Conservation (phyloP, 64 coral and sea anemone genomes). For the Astreopora myriophthalma region DNA sequence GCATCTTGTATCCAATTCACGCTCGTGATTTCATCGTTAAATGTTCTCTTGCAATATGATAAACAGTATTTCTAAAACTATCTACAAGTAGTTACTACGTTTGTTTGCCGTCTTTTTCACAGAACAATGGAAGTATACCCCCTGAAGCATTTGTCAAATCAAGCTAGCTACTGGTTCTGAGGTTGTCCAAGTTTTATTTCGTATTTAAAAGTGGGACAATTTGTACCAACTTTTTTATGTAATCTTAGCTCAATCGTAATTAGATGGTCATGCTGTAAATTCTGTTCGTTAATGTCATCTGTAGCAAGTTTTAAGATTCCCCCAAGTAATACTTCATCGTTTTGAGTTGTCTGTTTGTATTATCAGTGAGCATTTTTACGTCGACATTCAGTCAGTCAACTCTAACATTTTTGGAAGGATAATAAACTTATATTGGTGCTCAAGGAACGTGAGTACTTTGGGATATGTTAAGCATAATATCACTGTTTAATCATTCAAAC, state of each 20-base stretch:
- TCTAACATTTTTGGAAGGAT: too few relatives aligned
- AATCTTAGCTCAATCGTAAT: neutral
- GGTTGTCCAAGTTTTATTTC: neutral
- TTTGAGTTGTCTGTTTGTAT: too few relatives aligned
- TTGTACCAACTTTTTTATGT: neutral
- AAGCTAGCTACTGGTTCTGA: neutral
- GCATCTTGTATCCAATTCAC: too few relatives aligned
- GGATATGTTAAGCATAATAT: too few relatives aligned
- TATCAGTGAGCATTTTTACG: too few relatives aligned
- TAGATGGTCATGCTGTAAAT: neutral
- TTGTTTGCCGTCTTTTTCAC: neutral
- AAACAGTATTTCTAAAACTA: neutral
- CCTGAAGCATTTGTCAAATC: conserved; percentile 13
- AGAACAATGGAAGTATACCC: conserved; percentile 9
- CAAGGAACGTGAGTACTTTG: too few relatives aligned
- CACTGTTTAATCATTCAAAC: too few relatives aligned
- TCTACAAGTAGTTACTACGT: neutral
- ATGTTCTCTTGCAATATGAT: neutral
- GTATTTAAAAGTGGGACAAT: neutral
- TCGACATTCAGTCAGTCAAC: too few relatives aligned
- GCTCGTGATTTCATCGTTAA: neutral
- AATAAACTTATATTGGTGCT: too few relatives aligned
- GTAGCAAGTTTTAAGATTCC: neutral
- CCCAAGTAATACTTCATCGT: too few relatives aligned
- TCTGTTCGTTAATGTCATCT: neutral